Base-by-base conservation (phyloP, 2,888 invertebrate genomes). In the Cephus pygmeus region DNA sequence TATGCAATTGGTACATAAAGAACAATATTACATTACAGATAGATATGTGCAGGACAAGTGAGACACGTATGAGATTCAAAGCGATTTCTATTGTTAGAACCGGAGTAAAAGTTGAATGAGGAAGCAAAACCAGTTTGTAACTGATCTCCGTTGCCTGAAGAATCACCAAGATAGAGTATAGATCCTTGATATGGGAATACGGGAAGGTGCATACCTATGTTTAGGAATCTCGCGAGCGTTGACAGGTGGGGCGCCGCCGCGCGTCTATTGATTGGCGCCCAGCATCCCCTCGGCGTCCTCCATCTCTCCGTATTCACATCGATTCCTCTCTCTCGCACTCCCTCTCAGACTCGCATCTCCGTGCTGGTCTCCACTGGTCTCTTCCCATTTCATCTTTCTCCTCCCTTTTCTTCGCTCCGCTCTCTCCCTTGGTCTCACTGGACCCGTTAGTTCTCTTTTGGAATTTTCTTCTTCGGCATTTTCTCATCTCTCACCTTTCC, bases 241-340 rank as follows among this genome's bases (percentile, higher is more conserved):
- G 88, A 88, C 88, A 88, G 87, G 86, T 86, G 86, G 84, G 85
- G 88, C 87, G 87, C 86, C 87, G 86, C 84, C 87, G 87, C 87
- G 85, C 85, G 85, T 85, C 86, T 87, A 88, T 88, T 87, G 88
- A 88, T 88, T 88, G 87, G 86, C 84, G 83, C 83, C 82, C 85
- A 81, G 81, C 81, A 80, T 81, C 83, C 82, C 82, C 84, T 81
- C 78, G 75, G 12, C 68, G 31, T 73, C 40, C 73, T n/a, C 76
- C 75, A 73, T 74, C 77, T 31, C 69, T 71, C 76, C 31, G 34
- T 69, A 31, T 69, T 77, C 76, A 30, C 75, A 73, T 73, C 75
- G 75, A 36, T 36, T 23, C 80, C 71, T 76, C 78, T 30, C 77
- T 40, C 71, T 73, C 78, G 68, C 79, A 78, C 74, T 80, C 78